phyloP scores from a whole-genome alignment of 2,888 invertebrate species.

The Tipula lateralis region DNA sequence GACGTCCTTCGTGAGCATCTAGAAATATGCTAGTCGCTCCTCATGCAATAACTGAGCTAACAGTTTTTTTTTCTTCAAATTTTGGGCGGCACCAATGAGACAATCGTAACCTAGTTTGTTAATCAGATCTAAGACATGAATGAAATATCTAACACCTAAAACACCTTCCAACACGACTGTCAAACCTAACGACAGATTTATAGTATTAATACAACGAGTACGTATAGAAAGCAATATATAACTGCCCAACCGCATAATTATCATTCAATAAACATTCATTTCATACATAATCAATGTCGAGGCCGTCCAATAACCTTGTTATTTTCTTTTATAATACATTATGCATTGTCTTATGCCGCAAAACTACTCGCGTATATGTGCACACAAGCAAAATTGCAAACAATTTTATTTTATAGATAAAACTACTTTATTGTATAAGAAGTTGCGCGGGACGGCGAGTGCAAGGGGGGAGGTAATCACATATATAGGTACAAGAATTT shows the following conservation, averaged over 20 bases:
- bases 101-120: too few species aligned
- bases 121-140: too few species aligned
- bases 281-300: conserved; percentile 3
- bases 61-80: too few species aligned
- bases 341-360: conserved; percentile 9
- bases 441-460: too few species aligned
- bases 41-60: too few species aligned
- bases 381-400: neutral
- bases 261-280: neutral
- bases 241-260: neutral
- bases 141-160: too few species aligned
- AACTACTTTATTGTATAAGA: neutral
- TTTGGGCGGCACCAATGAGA: too few species aligned
- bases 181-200: neutral
- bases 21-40: too few species aligned
- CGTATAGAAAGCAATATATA: neutral
- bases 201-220: neutral
- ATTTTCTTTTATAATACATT: neutral
- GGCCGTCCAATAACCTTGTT: conserved; percentile 19
- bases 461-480: neutral
- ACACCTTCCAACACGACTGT: too few species aligned
- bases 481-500: neutral
- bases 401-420: neutral
- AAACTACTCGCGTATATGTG: too few species aligned
- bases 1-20: too few species aligned